Evolutionary conservation across 1,140 invertebrate genomes (phyloP), one percentile per base, ranked within the genome.

Genomic region (Oedothorax gibbosus): DNA sequence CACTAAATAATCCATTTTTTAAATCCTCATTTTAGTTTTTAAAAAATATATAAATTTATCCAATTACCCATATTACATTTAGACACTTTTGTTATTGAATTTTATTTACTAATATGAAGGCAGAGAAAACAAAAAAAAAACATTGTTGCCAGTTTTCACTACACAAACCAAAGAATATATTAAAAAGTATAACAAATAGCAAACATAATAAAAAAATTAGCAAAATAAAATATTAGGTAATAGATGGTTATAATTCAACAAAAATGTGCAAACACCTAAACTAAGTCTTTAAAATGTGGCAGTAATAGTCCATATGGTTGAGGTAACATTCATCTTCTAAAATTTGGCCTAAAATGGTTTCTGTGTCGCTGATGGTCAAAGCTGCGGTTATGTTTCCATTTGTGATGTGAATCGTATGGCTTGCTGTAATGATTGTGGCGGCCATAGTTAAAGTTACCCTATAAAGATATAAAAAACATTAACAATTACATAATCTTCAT

Each of bases 311-410:
- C 53, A 35, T 51, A 35, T 7, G 20, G 15, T 75, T n/a, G 15
- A 35, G 51, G 57, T 57, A 50, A 57, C 53, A 75, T 75, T 75
- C 77, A 79, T 79, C 77, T 68, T 66, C 56, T 50, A 68, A 68
- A 79, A 68, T 68, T 50, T 10, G 50, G 51, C 68, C 51, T 79
- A 68, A 68, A 79, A 79, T 68, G 56, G 56, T 79, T 79, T 56
- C 53, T 79, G 75, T 77, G 56, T 57, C 21, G 21, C 18, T 54
- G 77, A 56, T 64, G 35, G 66, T 68, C 18, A 54, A 68, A 65
- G 11, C 54, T 66, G 12, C 12, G 50, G 57, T 79, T 49, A 18
- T 79, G 77, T 56, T 79, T 79, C 77, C 77, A 79, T 49, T 79
- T 79, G 8, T 68, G 35, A 20, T 77, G 21, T 35, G 77, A 79